phyloP scores from a whole-genome alignment of 2,888 invertebrate genomes.

The Rhagonycha lutea region DNA sequence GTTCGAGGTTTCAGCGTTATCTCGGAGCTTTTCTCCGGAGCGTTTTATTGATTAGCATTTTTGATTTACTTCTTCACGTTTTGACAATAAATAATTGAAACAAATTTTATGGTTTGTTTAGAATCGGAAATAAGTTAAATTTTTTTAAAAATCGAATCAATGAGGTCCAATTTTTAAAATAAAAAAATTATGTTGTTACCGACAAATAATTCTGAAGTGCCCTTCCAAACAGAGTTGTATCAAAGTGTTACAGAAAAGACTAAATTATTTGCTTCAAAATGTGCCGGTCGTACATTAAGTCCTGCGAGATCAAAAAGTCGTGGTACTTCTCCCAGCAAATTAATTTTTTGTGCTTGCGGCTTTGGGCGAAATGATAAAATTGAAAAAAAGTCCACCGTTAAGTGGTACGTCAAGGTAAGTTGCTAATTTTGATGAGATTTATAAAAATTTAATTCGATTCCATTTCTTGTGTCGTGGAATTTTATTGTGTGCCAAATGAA shows the following conservation, averaged over 20 bases:
- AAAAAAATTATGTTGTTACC: slow-evolving; percentile 47
- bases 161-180: slow-evolving; percentile 8
- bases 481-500: neutral
- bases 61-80: neutral
- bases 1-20: neutral
- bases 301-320: slow-evolving; percentile 39
- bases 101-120: neutral
- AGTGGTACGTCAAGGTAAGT: slow-evolving; percentile 78
- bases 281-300: slow-evolving; percentile 39
- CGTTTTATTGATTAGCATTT: slow-evolving; percentile 2
- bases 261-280: slow-evolving; percentile 48
- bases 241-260: slow-evolving; percentile 48
- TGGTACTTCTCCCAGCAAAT: slow-evolving; percentile 41
- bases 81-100: neutral
- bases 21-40: slow-evolving; percentile 8
- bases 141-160: neutral
- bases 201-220: slow-evolving; percentile 44
- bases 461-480: neutral
- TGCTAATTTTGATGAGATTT: slow-evolving; percentile 32
- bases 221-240: slow-evolving; percentile 49
- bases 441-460: slow-evolving; percentile 3
- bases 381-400: slow-evolving; percentile 59
- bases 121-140: neutral
- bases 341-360: slow-evolving; percentile 51
- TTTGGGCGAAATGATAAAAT: slow-evolving; percentile 49